Base-by-base conservation (phyloP, 2,113 vertebrate species). In the Mola mola region DNA sequence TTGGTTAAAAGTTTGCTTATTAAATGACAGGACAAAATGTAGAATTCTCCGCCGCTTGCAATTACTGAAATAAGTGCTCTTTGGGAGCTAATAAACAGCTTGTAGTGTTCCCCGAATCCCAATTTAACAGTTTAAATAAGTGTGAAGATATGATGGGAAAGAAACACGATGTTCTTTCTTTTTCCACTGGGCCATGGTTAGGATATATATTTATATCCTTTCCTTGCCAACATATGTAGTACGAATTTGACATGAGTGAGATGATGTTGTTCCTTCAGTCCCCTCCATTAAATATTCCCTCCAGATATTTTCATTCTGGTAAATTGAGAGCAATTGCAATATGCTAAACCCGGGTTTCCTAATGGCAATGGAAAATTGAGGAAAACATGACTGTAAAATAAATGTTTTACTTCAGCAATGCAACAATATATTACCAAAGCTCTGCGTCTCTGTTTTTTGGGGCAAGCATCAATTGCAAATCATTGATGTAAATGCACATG, bases 201-300 rank as follows among this genome's bases (percentile, higher is more conserved):
- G 17, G 9, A 4, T 19, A 34, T 22, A 68, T 71, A 63, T 49
- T 65, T 61, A 79, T 61, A 7, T 26, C 6, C 19, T 73, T 60
- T 75, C 28, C 33, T 26, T 44, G 21, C 34, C 58, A 63, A 62
- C 65, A 66, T 47, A 62, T 71, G 28, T 42, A 68, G 61, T 40
- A 59, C 67, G 37, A 44, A 66, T 51, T 33, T 26, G 40, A 28
- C 29, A 74, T 56, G 53, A 29, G 15, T 48, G 20, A 63, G 41
- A 55, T 72, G 55, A 79, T 67, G 65, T 34, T 48, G 58, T 71
- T 55, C 19, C 33, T 38, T 67, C 20, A 43, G 41, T 83, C 41
- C 40, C 51, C 57, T 61, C 56, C 21, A 85, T 77, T 64, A 71
- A 72, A 72, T 47, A 49, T 77, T 19, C 51, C 65, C 49, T 79